Evolutionary conservation across 2,113 vertebrate species (phyloP), one percentile per base, ranked within the genome.

Genomic region (Ceyx cyanopectus): DNA sequence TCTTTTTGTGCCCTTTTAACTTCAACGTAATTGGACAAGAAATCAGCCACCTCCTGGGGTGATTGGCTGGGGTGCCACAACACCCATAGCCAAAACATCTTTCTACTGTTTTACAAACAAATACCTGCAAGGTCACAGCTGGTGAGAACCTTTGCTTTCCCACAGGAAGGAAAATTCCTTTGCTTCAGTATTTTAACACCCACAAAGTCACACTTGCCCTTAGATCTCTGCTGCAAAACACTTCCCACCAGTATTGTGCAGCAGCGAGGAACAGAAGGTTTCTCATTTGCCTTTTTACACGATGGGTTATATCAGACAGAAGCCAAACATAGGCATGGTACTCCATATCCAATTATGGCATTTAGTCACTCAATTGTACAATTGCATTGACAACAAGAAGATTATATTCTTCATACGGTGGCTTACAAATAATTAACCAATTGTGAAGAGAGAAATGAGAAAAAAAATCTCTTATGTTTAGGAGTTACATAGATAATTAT

Each of bases 311-410:
- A 58, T 48, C 58, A 66, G 14, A 37, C 4, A 7, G 26, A 46
- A 69, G 23, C 22, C 60, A 74, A 45, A 69, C 4, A 5, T 80
- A 89, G 7, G 45, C 40, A 73, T 17, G 19, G 12, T 48, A 13
- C 12, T 54, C 15, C 23, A 30, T 19, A 20, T 4, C 6, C 41
- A 54, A 0, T 2, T 17, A 54, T 18, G 13, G 8, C 23, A 11
- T 65, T 73, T 24, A 87, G 60, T 45, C 30, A 34, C 45, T 56
- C 40, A 76, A 73, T 68, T 6, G 20, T 18, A 30, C 19, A 4
- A 54, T 62, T 80, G 32, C 41, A 26, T 30, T 67, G 60, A 60
- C 60, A 14, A 9, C 11, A 20, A 58, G 57, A 60, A 58, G 60
- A 46, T 63, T 20, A 20, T 34, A 21, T 21, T 67, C 21, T 12